phyloP scores from a whole-genome alignment of 2,888 invertebrate species.

The Bembecia ichneumoniformis region DNA sequence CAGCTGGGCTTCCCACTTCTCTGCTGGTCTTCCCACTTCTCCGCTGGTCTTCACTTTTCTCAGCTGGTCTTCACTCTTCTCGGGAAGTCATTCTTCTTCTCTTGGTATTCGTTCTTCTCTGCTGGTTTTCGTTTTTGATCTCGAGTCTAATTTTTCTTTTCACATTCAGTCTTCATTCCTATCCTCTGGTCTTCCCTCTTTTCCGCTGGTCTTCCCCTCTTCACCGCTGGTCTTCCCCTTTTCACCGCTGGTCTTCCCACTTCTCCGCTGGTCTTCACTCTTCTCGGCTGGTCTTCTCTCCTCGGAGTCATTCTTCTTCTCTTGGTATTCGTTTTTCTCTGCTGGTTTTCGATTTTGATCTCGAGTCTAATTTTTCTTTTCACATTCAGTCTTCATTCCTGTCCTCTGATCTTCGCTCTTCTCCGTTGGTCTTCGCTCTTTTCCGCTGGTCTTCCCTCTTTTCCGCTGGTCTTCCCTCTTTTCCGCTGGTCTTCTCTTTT shows the following conservation, averaged over 20 bases:
- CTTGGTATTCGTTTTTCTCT: not conserved
- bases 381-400: too few relatives aligned
- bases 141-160: not conserved
- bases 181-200: not conserved
- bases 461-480: not conserved
- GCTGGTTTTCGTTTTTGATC: too few relatives aligned
- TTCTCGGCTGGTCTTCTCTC: too few relatives aligned
- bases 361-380: too few relatives aligned
- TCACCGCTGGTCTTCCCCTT: not conserved
- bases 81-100: too few relatives aligned
- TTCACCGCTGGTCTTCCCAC: not conserved
- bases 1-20: too few relatives aligned
- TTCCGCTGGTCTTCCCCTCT: not conserved
- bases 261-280: slow-evolving; percentile 2
- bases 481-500: not conserved
- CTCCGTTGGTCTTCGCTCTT: too few relatives aligned
- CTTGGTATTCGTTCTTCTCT: slow-evolving; percentile 5
- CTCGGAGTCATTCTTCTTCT: slow-evolving; percentile 6
- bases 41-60: slow-evolving; percentile 3
- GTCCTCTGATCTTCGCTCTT: too few relatives aligned
- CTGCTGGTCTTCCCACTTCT: too few relatives aligned
- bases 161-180: not conserved
- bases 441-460: too few relatives aligned
- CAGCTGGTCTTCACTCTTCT: slow-evolving; percentile 6
- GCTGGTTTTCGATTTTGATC: slow-evolving; percentile 6